Percentiles rank a stretch among this genome's conserved stretches.
These are phyloP conservation scores for Thunnus thynnus DNA, from an alignment of 2,113 vertebrate species.

Conservation along the genomic window DNA sequence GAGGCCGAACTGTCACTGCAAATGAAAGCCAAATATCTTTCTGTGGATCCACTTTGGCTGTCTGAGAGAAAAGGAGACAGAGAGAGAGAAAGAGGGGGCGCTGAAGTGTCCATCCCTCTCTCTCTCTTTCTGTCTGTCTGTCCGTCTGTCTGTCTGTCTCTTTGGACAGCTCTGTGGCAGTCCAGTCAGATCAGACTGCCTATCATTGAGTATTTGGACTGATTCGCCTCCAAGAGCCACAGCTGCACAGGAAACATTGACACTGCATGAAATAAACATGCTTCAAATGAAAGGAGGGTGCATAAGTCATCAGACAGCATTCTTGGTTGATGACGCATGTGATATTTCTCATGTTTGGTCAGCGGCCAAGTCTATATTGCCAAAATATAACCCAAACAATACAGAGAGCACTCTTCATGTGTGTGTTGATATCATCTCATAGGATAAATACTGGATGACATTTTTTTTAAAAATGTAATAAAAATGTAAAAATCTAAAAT, in stretches of 20 bases:
- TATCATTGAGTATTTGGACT: constrained; percentile 58
- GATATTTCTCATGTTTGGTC: constrained; percentile 8
- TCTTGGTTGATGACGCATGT: constrained; percentile 21
- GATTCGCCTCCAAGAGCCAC: constrained; percentile 54
- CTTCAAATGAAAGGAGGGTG: constrained; percentile 29
- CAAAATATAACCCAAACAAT: background rate
- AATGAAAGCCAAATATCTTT: constrained; percentile 54
- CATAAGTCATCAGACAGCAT: constrained; percentile 32
- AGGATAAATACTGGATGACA: background rate
- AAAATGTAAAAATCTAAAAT: no score
- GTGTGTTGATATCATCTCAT: background rate
- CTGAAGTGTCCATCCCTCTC: constrained; percentile 41
- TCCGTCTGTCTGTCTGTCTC: constrained; percentile 30
- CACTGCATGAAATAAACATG: constrained; percentile 44
- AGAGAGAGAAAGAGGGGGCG: constrained; percentile 6
- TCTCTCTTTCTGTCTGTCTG: background rate
- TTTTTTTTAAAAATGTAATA: no score
- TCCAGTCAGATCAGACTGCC: constrained; percentile 51
- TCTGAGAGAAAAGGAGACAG: constrained; percentile 22
- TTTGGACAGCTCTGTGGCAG: constrained; percentile 50
- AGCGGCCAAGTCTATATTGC: background rate
- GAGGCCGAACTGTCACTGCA: constrained; percentile 52
- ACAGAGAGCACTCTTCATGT: background rate
- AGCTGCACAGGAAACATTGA: constrained; percentile 65
- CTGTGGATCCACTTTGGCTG: constrained; percentile 47